Evolutionary conservation across 2,797 vertebrate species (phyloP).

Genomic region (Enteromius unitaeniatus): DNA sequence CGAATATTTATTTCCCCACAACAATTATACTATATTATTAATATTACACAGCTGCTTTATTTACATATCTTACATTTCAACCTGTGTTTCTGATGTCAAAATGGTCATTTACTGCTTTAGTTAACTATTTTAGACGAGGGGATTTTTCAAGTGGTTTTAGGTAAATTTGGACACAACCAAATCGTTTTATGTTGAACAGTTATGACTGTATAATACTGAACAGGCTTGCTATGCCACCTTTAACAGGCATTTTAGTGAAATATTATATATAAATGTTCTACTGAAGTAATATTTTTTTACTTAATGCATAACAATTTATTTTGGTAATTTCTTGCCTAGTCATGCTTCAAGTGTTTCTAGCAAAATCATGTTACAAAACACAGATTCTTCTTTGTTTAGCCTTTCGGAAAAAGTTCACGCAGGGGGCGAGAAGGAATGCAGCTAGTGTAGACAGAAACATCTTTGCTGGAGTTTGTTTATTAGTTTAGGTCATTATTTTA

Average conservation of each 20-base stretch:
- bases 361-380: conserved; percentile 10
- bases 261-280: neutral
- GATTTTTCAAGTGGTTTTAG: neutral
- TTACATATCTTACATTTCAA: neutral
- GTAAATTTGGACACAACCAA: neutral
- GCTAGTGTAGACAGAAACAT: conserved; percentile 32
- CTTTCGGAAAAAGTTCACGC: neutral
- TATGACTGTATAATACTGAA: neutral
- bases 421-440: conserved; percentile 35
- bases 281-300: neutral
- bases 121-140: neutral
- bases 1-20: neutral
- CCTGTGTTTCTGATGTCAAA: neutral
- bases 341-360: neutral
- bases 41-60: neutral
- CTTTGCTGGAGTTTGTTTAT: conserved; percentile 39
- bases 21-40: neutral
- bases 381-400: conserved; percentile 29
- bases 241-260: neutral
- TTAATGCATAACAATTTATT: neutral
- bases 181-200: neutral
- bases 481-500: conserved; percentile 48
- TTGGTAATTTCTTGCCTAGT: neutral
- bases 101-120: neutral
- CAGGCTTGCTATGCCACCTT: neutral